Percentiles rank a stretch among this genome's conserved stretches.
Evolutionary conservation across 2,888 invertebrate species (phyloP).

Genomic region (Ornithoptera alexandrae): DNA sequence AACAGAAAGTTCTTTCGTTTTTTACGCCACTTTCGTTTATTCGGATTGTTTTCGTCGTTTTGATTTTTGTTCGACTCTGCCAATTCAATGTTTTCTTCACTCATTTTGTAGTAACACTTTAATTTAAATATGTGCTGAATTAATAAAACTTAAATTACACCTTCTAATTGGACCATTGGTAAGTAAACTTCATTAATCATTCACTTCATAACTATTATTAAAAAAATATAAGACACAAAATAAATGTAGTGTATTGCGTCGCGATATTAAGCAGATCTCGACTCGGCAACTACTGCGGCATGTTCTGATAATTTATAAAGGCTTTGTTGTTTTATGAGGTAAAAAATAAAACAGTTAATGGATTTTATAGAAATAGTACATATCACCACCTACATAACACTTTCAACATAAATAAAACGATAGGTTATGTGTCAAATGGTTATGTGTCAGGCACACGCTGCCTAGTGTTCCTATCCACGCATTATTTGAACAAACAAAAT

Average conservation of each 20-base stretch:
- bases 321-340: no score
- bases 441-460: neutral
- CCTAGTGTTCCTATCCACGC: neutral
- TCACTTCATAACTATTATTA: no score
- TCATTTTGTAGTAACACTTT: slow-evolving; percentile 11
- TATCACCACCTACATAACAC: neutral
- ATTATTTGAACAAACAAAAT: neutral
- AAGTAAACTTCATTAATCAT: no score
- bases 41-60: slow-evolving; percentile 41
- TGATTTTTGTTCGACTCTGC: slow-evolving; percentile 9
- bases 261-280: no score
- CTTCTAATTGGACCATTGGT: no score
- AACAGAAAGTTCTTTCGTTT: slow-evolving; percentile 83
- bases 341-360: neutral
- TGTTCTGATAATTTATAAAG: no score
- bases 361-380: neutral
- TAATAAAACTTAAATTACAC: neutral
- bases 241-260: no score
- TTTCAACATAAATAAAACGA: neutral
- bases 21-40: slow-evolving; percentile 76
- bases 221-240: no score
- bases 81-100: slow-evolving; percentile 52
- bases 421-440: slow-evolving; percentile 1
- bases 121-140: neutral
- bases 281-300: no score